Percentiles rank a stretch among this genome's conserved stretches.
Evolutionary conservation across 2,888 invertebrate genomes (phyloP).

Genomic region (Campaea margaritaria): DNA sequence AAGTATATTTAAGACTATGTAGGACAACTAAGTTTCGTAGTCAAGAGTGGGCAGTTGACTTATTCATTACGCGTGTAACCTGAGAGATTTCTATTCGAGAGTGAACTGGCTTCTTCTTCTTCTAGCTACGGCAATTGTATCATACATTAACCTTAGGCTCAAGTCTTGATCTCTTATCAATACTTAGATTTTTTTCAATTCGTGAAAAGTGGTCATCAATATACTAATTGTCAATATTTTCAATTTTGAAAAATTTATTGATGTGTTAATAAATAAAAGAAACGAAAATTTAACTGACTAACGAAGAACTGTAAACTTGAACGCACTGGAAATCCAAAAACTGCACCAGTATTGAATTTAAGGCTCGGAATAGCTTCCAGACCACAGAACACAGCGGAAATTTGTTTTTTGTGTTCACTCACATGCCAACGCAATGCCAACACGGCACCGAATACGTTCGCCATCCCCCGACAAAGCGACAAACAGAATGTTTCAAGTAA

Average conservation of each 20-base stretch:
- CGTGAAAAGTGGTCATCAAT: too few species aligned
- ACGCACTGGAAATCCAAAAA: constrained; percentile 3
- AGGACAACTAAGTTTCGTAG: constrained; percentile 1
- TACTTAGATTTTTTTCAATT: too few species aligned
- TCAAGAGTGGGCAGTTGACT: background rate
- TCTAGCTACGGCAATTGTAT: too few species aligned
- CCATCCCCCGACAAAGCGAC: constrained; percentile 10
- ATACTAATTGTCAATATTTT: too few species aligned
- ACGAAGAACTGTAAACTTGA: too few species aligned
- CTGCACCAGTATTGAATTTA: constrained; percentile 15
- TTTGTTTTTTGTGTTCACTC: constrained; percentile 27
- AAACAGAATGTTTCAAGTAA: constrained; percentile 4
- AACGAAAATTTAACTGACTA: background rate
- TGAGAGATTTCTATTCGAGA: too few species aligned
- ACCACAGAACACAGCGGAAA: constrained; percentile 21
- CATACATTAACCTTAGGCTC: too few species aligned
- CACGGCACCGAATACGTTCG: constrained; percentile 9
- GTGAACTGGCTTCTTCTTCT: too few species aligned
- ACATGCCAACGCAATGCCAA: constrained; percentile 17
- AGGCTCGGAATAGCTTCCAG: constrained; percentile 32
- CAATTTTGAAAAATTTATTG: too few species aligned
- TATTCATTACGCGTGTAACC: background rate
- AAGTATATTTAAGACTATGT: constrained; percentile 4
- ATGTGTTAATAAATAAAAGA: too few species aligned
- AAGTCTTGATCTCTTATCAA: too few species aligned